Base-by-base conservation (phyloP, 2,888 invertebrate genomes). In the Buathra laborator region DNA sequence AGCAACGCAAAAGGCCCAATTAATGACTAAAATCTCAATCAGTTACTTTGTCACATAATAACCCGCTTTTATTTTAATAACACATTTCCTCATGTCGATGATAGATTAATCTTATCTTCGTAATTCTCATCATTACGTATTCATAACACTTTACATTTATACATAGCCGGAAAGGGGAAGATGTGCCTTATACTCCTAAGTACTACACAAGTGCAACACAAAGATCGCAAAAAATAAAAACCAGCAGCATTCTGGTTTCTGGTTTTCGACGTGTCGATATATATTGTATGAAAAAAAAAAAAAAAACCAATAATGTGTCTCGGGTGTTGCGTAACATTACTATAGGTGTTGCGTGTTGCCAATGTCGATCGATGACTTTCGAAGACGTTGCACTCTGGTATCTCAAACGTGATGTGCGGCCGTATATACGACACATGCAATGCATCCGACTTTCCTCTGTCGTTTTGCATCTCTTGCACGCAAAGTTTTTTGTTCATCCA, bases 311-410 rank as follows among this genome's bases (percentile, higher is more conserved):
- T 48, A 37, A 66, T 32, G 44, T 59, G 16, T 24, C 3, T 68
- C 70, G 44, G 37, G 9, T 59, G 44, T 64, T 68, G 44, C n/a
- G 51, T 56, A 66, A 75, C 70, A 67, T 32, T 24, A 67, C 46
- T 71, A 80, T 67, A 32, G 67, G 59, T 66, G 43, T 77, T 67
- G 84, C 80, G 66, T 76, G 84, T 29, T 59, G 67, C 67, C 16
- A 78, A 29, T 56, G 14, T 37, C 76, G 80, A 84, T 81, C 80
- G 72, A 84, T 84, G 84, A 81, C 76, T 84, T 64, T 77, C 64
- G 46, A 72, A 77, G 68, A 77, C 68, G 66, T 59, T 32, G 46
- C 76, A 72, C 66, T 2, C 32, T 37, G 37, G 37, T 37, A 37
- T 37, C 37, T 48, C 37, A 19, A 75, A 10, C n/a, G 44, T 14